Evolutionary conservation across 1,140 invertebrate species (phyloP).

Genomic region (Calosoma granatense): DNA sequence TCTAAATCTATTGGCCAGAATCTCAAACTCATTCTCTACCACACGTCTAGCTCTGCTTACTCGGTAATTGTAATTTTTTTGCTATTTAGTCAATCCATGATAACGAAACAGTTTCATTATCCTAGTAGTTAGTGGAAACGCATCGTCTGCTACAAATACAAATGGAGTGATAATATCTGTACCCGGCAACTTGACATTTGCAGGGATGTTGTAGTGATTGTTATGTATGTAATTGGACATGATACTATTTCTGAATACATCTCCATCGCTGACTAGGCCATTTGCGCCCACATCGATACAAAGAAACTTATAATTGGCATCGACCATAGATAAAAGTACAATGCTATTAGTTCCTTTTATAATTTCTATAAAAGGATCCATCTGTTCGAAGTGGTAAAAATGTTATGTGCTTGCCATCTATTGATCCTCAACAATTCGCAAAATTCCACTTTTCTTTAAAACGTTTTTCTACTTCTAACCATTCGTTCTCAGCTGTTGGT

Average conservation of each 20-base stretch:
- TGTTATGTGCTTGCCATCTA: conserved; percentile 20
- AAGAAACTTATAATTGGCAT: conserved; percentile 33
- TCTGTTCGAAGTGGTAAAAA: conserved; percentile 13
- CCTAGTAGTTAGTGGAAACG: neutral
- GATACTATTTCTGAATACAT: conserved; percentile 20
- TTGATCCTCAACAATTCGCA: conserved; percentile 16
- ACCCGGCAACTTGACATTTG: neutral
- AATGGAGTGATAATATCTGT: conserved; percentile 5
- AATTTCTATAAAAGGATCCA: conserved; percentile 33
- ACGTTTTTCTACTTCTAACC: conserved; percentile 13
- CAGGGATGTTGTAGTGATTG: neutral
- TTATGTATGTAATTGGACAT: neutral
- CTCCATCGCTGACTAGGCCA: conserved; percentile 29
- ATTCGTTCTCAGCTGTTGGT: conserved; percentile 1
- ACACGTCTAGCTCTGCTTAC: conserved; percentile 24
- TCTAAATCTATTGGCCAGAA: conserved; percentile 14
- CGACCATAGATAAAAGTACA: conserved; percentile 33
- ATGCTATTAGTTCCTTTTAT: conserved; percentile 34
- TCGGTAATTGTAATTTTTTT: conserved; percentile 39
- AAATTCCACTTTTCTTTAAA: conserved; percentile 19
- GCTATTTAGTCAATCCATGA: conserved; percentile 22
- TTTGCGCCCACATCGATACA: conserved; percentile 31
- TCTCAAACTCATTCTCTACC: conserved; percentile 20
- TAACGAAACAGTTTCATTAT: conserved; percentile 32
- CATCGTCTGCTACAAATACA: conserved; percentile 9